These are phyloP conservation scores for Bambusicola thoracicus DNA, from an alignment of 2,113 vertebrate species.

Conservation along the genomic window DNA sequence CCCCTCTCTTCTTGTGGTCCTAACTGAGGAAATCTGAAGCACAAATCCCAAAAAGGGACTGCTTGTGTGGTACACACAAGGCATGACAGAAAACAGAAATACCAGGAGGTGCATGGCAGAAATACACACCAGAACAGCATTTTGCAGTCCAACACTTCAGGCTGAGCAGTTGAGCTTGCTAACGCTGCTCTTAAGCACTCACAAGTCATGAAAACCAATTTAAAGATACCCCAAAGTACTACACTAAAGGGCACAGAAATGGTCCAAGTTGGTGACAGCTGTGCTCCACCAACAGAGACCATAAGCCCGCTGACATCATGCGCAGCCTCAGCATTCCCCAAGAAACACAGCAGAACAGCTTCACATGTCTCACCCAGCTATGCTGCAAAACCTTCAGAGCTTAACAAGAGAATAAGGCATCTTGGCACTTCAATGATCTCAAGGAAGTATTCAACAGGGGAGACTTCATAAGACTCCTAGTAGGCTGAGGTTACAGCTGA, in stretches of 20 bases:
- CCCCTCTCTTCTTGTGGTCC: not conserved
- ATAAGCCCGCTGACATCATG: not conserved
- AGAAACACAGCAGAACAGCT: not conserved
- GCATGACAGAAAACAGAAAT: not conserved
- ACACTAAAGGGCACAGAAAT: not conserved
- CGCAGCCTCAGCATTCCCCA: not conserved
- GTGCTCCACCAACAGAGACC: not conserved
- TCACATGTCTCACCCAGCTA: not conserved
- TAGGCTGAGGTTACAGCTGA: not conserved
- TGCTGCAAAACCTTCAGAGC: not conserved
- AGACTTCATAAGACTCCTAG: not conserved
- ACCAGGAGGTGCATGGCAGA: not conserved
- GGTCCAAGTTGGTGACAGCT: fast-evolving
- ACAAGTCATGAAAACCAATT: not conserved
- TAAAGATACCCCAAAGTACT: not conserved
- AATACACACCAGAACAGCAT: not conserved
- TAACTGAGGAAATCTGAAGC: not conserved
- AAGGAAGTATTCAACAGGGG: not conserved
- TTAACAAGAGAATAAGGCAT: fast-evolving
- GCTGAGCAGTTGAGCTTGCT: not conserved
- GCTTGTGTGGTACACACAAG: fast-evolving
- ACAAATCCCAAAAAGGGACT: fast-evolving
- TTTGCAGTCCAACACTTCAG: not conserved
- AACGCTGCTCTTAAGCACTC: not conserved
- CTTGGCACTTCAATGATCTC: not conserved